phyloP scores from a whole-genome alignment of 1,140 invertebrate genomes.

The Penaeus indicus region DNA sequence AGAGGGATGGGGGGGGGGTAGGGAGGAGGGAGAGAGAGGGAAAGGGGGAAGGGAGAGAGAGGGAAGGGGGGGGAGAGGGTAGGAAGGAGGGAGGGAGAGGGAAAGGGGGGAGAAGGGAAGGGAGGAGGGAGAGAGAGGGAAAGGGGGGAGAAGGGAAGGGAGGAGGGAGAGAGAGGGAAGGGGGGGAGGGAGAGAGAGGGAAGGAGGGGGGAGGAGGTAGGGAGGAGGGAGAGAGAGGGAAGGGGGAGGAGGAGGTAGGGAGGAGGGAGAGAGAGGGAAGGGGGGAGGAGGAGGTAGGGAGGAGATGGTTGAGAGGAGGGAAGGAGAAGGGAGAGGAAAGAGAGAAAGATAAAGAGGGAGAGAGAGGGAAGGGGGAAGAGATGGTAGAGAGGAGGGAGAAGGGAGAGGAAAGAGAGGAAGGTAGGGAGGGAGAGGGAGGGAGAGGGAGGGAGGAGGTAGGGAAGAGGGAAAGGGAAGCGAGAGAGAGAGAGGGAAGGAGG shows the following conservation, averaged over 20 bases:
- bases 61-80: neutral
- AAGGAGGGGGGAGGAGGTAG: too few species aligned
- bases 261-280: too few species aligned
- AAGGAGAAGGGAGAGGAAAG: conserved; percentile 9
- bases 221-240: too few species aligned
- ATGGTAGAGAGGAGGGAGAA: neutral
- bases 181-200: neutral
- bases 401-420: too few species aligned
- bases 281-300: too few species aligned
- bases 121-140: conserved; percentile 8
- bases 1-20: neutral
- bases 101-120: conserved; percentile 8
- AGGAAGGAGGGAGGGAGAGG: conserved; percentile 7
- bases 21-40: conserved; percentile 7
- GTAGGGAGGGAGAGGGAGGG: too few species aligned
- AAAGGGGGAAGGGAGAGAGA: conserved; percentile 8
- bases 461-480: conserved; percentile 1
- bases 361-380: conserved; percentile 10
- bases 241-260: too few species aligned
- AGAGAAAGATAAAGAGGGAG: conserved; percentile 2
- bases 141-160: conserved; percentile 8
- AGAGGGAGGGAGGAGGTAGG: too few species aligned
- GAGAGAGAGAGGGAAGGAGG: conserved; percentile 9
- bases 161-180: conserved; percentile 8
- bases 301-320: too few species aligned